phyloP scores from a whole-genome alignment of 2,797 vertebrate genomes.

The Acanthornis magna region DNA sequence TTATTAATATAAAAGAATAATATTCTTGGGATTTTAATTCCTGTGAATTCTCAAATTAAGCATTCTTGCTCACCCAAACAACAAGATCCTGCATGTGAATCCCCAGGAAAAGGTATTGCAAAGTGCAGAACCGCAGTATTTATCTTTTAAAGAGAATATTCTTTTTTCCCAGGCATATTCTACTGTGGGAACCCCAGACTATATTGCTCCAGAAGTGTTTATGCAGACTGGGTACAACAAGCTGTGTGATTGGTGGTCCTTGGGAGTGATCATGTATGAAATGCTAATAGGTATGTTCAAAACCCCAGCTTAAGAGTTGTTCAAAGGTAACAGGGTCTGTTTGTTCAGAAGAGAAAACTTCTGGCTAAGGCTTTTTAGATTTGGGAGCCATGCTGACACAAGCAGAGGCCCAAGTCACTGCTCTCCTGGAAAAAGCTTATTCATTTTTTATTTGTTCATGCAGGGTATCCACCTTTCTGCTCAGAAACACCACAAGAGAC shows the following conservation, averaged over 20 bases:
- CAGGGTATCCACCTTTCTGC: constrained; percentile 98
- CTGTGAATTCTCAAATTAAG: neutral
- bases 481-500: constrained; percentile 98
- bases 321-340: neutral
- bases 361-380: neutral
- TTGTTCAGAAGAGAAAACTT: neutral
- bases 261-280: constrained; percentile 98
- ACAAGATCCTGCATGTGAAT: neutral
- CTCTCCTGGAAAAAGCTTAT: neutral
- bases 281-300: constrained; percentile 91
- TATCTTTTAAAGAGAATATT: neutral
- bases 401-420: neutral
- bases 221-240: constrained; percentile 98
- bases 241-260: constrained; percentile 96
- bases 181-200: constrained; percentile 95
- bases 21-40: neutral
- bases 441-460: neutral
- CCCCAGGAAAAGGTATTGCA: neutral
- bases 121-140: neutral
- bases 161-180: constrained; percentile 86
- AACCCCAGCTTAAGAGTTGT: neutral
- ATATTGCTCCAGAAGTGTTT: constrained; percentile 96
- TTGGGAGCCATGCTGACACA: neutral
- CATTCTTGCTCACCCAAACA: neutral
- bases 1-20: neutral